Conservation (phyloP, 2,888 invertebrate species). For the Chrysotoxum bicinctum region DNA sequence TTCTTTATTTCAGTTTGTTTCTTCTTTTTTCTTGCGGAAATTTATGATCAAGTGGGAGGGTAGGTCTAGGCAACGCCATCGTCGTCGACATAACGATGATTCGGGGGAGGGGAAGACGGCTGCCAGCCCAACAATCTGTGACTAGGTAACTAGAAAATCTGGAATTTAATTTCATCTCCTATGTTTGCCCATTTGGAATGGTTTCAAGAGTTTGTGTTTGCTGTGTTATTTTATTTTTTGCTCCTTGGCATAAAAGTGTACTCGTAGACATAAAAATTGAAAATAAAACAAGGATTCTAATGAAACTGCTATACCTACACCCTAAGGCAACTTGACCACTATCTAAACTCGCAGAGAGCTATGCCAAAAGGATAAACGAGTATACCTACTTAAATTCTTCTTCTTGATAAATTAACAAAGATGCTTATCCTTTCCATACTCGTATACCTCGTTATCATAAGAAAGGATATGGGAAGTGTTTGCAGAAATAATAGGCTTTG, state of each 20-base stretch:
- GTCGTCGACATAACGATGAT: neutral
- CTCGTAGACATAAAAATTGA: slow-evolving; percentile 27
- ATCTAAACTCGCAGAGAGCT: neutral
- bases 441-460: slow-evolving; percentile 1
- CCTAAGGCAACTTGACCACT: slow-evolving; percentile 52
- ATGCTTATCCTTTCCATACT: slow-evolving; percentile 55
- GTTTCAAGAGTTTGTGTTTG: slow-evolving; percentile 38
- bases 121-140: slow-evolving; percentile 31
- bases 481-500: slow-evolving; percentile 59
- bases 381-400: slow-evolving; percentile 35
- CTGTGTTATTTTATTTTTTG: slow-evolving; percentile 11
- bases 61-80: neutral
- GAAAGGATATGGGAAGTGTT: slow-evolving; percentile 36
- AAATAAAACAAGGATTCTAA: slow-evolving; percentile 28
- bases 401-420: slow-evolving; percentile 70
- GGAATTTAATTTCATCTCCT: slow-evolving; percentile 67
- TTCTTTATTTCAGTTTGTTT: slow-evolving; percentile 20
- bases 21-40: slow-evolving; percentile 22
- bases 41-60: slow-evolving; percentile 37
- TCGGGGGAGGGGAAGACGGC: neutral
- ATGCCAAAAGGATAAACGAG: slow-evolving; percentile 4
- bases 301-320: slow-evolving; percentile 18
- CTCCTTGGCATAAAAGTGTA: slow-evolving; percentile 22
- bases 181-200: slow-evolving; percentile 50
- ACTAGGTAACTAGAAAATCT: slow-evolving; percentile 55